These are phyloP conservation scores for Agapostemon virescens DNA, from an alignment of 2,888 invertebrate genomes.

Conservation along the genomic window DNA sequence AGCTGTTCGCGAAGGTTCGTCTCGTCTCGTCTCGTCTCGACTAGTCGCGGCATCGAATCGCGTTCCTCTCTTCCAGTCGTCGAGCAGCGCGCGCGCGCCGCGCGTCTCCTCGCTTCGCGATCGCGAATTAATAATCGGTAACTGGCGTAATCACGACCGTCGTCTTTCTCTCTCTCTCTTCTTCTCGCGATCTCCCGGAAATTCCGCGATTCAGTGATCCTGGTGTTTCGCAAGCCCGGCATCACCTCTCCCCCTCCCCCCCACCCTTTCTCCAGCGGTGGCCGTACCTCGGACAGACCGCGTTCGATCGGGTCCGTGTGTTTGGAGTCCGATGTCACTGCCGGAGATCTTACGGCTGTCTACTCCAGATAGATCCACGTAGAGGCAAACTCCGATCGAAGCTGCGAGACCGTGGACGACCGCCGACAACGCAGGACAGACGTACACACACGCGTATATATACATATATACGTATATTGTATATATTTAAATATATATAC, in stretches of 20 bases:
- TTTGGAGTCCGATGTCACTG: slow-evolving; percentile 27
- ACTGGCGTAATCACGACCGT: background rate
- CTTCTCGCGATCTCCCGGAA: background rate
- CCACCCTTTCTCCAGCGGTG: too few relatives aligned
- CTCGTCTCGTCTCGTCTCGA: slow-evolving; percentile 12
- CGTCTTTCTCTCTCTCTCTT: too few relatives aligned
- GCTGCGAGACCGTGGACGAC: background rate
- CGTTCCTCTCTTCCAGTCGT: background rate
- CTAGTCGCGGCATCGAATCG: background rate
- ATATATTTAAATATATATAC: too few relatives aligned
- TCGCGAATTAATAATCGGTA: background rate
- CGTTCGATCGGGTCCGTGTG: background rate
- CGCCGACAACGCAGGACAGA: background rate
- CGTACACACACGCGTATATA: too few relatives aligned
- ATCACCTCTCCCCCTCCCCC: too few relatives aligned
- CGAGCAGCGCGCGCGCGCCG: background rate
- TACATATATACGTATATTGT: too few relatives aligned
- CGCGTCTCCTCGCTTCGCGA: background rate
- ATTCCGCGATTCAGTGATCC: background rate
- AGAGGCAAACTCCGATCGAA: background rate
- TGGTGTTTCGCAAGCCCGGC: background rate
- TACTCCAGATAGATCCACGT: background rate
- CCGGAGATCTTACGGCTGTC: background rate
- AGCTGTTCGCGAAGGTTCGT: slow-evolving; percentile 44
- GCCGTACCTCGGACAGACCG: background rate